Conservation (phyloP, 2,113 vertebrate genomes). For the Mus musculus region DNA sequence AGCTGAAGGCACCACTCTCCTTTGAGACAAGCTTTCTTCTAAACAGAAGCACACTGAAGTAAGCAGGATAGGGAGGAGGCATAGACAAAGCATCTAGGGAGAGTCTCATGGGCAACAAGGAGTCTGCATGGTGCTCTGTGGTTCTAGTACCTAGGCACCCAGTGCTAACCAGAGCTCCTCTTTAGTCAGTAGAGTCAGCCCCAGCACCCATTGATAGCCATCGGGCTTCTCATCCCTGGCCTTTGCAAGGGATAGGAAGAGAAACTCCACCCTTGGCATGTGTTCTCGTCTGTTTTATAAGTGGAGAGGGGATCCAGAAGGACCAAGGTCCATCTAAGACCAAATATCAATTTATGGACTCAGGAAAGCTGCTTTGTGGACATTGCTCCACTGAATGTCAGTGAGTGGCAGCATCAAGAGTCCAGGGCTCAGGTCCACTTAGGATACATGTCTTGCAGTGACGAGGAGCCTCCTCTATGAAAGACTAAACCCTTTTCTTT, state of each 20-base stretch:
- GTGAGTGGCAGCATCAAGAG: not conserved
- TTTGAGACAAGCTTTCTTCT: not conserved
- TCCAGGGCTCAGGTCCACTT: no score
- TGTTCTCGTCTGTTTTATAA: not conserved
- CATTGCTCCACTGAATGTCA: not conserved
- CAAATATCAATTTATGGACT: not conserved
- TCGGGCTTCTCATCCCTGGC: not conserved
- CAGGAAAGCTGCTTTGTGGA: not conserved
- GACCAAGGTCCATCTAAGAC: not conserved
- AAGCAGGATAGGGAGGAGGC: no score
- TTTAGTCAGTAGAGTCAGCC: constrained; percentile 10
- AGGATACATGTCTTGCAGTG: not conserved
- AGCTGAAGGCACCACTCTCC: not conserved
- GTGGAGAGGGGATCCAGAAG: not conserved
- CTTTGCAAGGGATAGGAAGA: not conserved
- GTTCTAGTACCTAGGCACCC: fast-evolving
- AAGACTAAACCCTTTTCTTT: not conserved
- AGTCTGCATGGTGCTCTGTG: not conserved
- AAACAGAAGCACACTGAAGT: not conserved
- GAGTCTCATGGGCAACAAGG: not conserved
- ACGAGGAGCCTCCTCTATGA: fast-evolving
- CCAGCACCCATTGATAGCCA: not conserved
- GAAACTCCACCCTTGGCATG: not conserved
- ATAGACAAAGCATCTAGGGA: not conserved
- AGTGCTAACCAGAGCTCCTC: not conserved